Conservation (phyloP, 2,888 invertebrate species). For the Osmoderma eremita region DNA sequence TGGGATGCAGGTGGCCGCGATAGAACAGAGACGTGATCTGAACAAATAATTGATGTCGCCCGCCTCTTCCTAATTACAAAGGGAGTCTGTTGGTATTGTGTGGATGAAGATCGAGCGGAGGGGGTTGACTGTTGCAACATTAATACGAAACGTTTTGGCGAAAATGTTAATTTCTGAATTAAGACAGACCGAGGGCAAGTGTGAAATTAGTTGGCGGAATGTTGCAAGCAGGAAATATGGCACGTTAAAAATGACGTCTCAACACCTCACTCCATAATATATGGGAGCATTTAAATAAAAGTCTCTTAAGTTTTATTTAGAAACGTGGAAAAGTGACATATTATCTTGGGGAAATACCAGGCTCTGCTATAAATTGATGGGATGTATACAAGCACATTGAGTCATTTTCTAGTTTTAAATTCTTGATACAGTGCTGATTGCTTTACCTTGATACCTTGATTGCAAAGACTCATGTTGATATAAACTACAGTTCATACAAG, state of each 20-base stretch:
- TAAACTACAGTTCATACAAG: too few species aligned
- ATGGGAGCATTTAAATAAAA: too few species aligned
- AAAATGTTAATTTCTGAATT: conserved; percentile 36
- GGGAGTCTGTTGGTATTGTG: conserved; percentile 28
- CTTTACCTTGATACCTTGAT: too few species aligned
- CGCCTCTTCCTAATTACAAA: conserved; percentile 24
- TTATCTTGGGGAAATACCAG: too few species aligned
- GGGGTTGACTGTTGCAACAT: conserved; percentile 28
- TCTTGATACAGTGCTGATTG: too few species aligned
- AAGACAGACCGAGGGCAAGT: conserved; percentile 24
- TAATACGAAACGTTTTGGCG: conserved; percentile 32
- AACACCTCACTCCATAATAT: neutral
- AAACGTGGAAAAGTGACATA: too few species aligned
- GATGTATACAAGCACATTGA: too few species aligned
- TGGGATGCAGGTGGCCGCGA: conserved; percentile 41
- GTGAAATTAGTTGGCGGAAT: conserved; percentile 20
- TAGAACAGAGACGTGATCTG: conserved; percentile 41
- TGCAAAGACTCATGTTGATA: too few species aligned
- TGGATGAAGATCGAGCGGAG: conserved; percentile 20
- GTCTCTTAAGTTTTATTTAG: too few species aligned
- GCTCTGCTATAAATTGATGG: too few species aligned
- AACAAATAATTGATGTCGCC: conserved; percentile 35
- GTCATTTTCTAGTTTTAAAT: too few species aligned
- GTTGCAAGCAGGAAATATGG: conserved; percentile 3
- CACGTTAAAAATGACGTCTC: conserved; percentile 5